These are phyloP conservation scores for Grantiella picta DNA, from an alignment of 2,113 vertebrate species.

Conservation along the genomic window DNA sequence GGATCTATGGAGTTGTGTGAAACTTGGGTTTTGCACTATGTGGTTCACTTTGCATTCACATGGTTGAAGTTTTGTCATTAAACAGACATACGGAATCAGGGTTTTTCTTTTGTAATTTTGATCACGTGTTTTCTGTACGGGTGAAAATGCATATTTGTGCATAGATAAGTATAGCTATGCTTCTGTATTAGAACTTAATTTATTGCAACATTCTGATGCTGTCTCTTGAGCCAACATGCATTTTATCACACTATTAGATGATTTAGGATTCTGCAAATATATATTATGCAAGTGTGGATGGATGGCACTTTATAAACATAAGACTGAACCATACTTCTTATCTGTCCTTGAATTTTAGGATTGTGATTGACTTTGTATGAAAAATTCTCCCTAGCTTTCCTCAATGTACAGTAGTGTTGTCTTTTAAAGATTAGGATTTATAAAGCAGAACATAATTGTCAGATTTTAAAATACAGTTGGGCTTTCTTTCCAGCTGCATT, in stretches of 20 bases:
- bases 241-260: constrained; percentile 50
- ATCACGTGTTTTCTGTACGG: not conserved
- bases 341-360: constrained; percentile 63
- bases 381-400: constrained; percentile 20
- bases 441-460: constrained; percentile 47
- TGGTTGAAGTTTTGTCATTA: not conserved
- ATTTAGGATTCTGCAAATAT: constrained; percentile 54
- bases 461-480: constrained; percentile 47
- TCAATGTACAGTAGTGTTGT: not conserved
- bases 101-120: not conserved
- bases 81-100: not conserved
- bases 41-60: not conserved
- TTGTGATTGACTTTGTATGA: constrained; percentile 44
- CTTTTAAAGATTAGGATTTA: constrained; percentile 44
- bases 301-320: constrained; percentile 44
- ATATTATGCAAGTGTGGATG: constrained; percentile 42
- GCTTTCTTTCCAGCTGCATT: constrained; percentile 46
- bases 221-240: constrained; percentile 11
- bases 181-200: constrained; percentile 44
- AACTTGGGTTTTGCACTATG: not conserved
- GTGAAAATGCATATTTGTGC: not conserved
- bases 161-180: not conserved
- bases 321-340: constrained; percentile 20
- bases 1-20: not conserved
- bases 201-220: constrained; percentile 25